Base-by-base conservation (phyloP, 2,797 vertebrate species). In the Phrynocephalus vlangalii region DNA sequence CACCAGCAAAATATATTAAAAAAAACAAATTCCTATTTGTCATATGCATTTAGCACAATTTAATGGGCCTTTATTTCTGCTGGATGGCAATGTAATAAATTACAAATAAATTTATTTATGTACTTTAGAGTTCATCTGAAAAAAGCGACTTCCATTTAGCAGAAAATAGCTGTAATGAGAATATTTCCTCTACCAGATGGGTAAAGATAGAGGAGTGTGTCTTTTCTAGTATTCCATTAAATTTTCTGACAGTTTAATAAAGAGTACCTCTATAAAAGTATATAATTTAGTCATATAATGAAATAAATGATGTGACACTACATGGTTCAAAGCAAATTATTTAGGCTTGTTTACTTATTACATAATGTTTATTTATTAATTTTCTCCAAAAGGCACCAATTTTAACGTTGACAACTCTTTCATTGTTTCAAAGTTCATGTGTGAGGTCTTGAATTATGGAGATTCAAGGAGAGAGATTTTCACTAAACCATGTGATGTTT, bases 191-290 rank as follows among this genome's bases (percentile, higher is more conserved):
- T 80, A 90, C 94, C 56, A 33, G 60, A 4, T 30, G 8, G 28
- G 15, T 20, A 5, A 11, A 38, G 33, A 8, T 0, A 15, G 16
- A 20, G 68, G 30, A 87, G 30, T 26, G 52, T 48, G 11, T 20
- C 1, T 79, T 82, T 94, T 95, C 96, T 96, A 96, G 94, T 96
- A 93, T 88, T 77, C 92, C 95, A 92, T 96, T 94, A 96, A 96
- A 96, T 96, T 95, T 96, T 96, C 96, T 96, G 93, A 94, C 93
- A 94, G 96, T 97, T 96, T 95, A 96, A 96, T 96, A 95, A 96
- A 96, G 95, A 96, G 90, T 94, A 95, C 94, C 95, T 90, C 94
- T 92, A 94, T 96, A 88, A 95, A 95, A 94, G 94, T 94, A 95
- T 93, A 96, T 95, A 95, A 95, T 93, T 91, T 89, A 94, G 96